Conservation (phyloP, 2,797 vertebrate genomes). For the Aplochiton taeniatus region DNA sequence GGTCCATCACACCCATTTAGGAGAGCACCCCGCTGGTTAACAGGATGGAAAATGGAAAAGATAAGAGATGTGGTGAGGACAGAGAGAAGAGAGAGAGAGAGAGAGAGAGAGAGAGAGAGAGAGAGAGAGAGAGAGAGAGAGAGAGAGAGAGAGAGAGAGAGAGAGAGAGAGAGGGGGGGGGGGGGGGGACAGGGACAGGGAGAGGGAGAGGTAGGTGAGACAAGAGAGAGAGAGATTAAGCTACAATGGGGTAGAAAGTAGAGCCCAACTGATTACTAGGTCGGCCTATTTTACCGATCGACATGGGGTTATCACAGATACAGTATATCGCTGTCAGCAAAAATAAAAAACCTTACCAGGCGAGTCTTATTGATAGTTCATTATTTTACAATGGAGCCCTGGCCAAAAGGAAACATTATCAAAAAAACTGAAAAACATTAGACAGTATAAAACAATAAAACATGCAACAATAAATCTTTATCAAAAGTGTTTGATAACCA, state of each 20-base stretch:
- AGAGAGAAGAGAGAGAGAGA: conserved; percentile 17
- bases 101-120: conserved; percentile 4
- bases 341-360: too few species aligned
- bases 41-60: not conserved
- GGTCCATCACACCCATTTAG: conserved; percentile 25
- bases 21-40: not conserved
- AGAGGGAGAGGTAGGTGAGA: not conserved
- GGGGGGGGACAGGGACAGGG: not conserved
- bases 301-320: not conserved
- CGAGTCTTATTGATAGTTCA: too few species aligned
- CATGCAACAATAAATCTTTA: too few species aligned
- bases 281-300: too few species aligned
- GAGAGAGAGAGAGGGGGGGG: not conserved
- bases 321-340: too few species aligned
- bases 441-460: too few species aligned
- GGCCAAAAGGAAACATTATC: too few species aligned
- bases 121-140: conserved; percentile 2
- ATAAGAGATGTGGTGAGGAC: not conserved
- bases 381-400: too few species aligned
- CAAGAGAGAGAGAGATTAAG: not conserved
- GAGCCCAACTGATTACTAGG: conserved; percentile 2
- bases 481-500: too few species aligned
- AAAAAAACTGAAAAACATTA: too few species aligned
- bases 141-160: not conserved
- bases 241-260: not conserved